Conservation (phyloP, 2,888 invertebrate species). For the Tenthredo mesomela region DNA sequence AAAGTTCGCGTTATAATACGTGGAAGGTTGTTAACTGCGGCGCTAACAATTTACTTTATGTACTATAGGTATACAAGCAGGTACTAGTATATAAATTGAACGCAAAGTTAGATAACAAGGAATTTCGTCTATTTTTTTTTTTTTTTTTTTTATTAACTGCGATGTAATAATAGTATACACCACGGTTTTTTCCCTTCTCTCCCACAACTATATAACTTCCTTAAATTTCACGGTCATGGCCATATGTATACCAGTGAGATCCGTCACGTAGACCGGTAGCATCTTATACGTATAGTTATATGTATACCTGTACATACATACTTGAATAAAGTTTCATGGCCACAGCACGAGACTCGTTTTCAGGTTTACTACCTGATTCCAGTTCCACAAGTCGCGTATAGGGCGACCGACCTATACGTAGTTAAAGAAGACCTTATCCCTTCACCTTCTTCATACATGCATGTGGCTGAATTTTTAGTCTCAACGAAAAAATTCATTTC, state of each 20-base stretch:
- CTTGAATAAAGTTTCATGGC: conserved; percentile 38
- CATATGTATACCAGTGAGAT: not conserved
- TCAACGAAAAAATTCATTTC: not conserved
- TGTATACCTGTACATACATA: not conserved
- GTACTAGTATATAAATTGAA: not conserved
- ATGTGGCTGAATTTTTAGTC: not conserved
- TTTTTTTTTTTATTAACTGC: not conserved
- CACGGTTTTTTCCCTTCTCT: conserved; percentile 1
- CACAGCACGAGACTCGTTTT: conserved; percentile 27
- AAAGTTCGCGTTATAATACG: not conserved
- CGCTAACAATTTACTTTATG: not conserved
- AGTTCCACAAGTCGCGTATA: not conserved
- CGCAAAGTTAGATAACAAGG: conserved; percentile 1
- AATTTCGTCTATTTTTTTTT: not conserved
- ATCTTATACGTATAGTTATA: not conserved
- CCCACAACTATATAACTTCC: conserved; percentile 2
- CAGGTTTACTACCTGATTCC: conserved; percentile 39
- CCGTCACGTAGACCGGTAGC: conserved; percentile 50
- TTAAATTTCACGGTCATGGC: conserved; percentile 52
- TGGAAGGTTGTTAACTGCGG: not conserved
- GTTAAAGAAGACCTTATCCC: not conserved
- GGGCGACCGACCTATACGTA: conserved; percentile 7
- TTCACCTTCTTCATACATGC: not conserved
- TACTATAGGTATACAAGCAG: too few species aligned
- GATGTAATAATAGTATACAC: conserved; percentile 26